Percentiles rank a stretch among this genome's conserved stretches.
Conservation (phyloP, 2,797 vertebrate species). For the Tolypeutes matacus region DNA sequence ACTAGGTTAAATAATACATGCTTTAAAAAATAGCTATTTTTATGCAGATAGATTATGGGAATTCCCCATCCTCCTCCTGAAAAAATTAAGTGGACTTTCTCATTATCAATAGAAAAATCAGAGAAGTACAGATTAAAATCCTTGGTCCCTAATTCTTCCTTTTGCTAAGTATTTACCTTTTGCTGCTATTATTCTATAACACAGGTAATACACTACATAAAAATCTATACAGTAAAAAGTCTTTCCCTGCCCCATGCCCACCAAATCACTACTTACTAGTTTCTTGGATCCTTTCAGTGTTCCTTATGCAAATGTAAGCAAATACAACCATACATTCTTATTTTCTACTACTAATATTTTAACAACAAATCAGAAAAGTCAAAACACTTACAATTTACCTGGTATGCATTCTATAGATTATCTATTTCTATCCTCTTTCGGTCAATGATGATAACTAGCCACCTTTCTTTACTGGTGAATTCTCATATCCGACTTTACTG, state of each 20-base stretch:
- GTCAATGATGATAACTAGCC: not conserved
- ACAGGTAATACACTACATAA: not conserved
- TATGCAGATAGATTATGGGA: not conserved
- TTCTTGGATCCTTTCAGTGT: conserved; percentile 20
- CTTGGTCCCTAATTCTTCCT: not conserved
- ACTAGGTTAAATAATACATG: conserved; percentile 14
- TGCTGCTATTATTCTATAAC: not conserved
- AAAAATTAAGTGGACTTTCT: not conserved
- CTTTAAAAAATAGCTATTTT: conserved; percentile 10
- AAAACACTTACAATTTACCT: not conserved
- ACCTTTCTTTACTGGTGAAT: conserved; percentile 6
- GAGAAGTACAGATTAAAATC: conserved; percentile 12
- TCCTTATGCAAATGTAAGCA: conserved; percentile 14
- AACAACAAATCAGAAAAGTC: conserved; percentile 41
- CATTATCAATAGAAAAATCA: conserved; percentile 19
- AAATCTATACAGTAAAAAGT: not conserved
- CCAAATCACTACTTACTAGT: not conserved
- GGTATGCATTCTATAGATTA: not conserved
- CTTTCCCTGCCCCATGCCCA: no score
- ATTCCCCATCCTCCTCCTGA: not conserved
- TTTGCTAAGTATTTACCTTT: not conserved
- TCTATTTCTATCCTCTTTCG: not conserved
- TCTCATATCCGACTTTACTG: not conserved
- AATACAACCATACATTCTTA: not conserved
- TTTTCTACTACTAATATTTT: conserved; percentile 36